Conservation (phyloP, 2,888 invertebrate genomes). For the Synanthedon formicaeformis region DNA sequence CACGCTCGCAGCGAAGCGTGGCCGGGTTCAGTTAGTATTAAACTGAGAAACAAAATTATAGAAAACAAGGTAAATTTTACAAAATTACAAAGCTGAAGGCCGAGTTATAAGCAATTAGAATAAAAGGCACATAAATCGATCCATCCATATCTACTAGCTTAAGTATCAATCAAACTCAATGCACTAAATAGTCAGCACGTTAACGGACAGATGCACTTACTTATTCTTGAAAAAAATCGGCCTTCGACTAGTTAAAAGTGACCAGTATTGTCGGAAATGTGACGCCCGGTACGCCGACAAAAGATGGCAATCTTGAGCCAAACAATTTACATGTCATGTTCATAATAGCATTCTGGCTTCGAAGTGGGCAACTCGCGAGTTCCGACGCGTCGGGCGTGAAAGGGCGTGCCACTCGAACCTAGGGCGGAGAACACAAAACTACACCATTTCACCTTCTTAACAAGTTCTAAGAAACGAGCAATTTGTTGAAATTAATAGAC, state of each 20-base stretch:
- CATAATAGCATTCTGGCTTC: conserved; percentile 14
- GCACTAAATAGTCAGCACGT: too few relatives aligned
- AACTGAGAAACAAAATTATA: too few relatives aligned
- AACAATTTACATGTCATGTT: conserved; percentile 40
- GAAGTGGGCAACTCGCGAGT: conserved; percentile 2
- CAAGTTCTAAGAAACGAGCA: conserved; percentile 32
- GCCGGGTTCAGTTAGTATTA: too few relatives aligned
- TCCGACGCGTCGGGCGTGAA: conserved; percentile 37
- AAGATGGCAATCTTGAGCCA: conserved; percentile 31
- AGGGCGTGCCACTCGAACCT: conserved; percentile 40
- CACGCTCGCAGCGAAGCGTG: too few relatives aligned
- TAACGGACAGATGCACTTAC: too few relatives aligned
- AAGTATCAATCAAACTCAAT: too few relatives aligned
- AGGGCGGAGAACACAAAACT: conserved; percentile 28
- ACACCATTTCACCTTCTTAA: conserved; percentile 10
- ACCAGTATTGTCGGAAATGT: neutral
- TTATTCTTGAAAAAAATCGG: neutral
- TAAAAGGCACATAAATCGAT: too few relatives aligned
- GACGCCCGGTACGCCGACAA: conserved; percentile 12
- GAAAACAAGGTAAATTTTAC: too few relatives aligned
- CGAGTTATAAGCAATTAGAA: too few relatives aligned
- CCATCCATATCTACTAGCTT: too few relatives aligned
- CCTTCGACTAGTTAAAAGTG: neutral
- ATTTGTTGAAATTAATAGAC: conserved; percentile 49
- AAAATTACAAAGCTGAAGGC: too few relatives aligned